Base-by-base conservation (phyloP, 2,797 vertebrate species). In the Poeciliopsis infans region DNA sequence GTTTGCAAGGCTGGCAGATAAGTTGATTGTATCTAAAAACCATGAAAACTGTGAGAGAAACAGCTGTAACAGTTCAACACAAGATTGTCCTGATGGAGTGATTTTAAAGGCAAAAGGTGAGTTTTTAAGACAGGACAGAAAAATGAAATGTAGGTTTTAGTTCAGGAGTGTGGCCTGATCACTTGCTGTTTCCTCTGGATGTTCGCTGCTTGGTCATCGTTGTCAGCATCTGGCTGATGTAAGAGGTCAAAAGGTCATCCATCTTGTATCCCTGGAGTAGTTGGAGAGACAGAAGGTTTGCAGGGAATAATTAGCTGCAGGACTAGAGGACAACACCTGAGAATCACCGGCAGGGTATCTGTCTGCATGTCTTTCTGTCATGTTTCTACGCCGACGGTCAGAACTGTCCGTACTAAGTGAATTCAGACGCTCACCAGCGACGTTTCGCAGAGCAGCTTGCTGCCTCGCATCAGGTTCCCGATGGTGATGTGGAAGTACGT, bases 201-300 rank as follows among this genome's bases (percentile, higher is more conserved):
- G 92, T 95, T 76, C 97, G 93, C 93, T 98, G 98, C 88, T 97
- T 98, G 92, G 96, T 99, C 98, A 99, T 99, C 41, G 97, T 97
- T 0, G 98, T 98, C 85, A 99, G 89, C 98, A 99, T 99, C 96
- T 99, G 98, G 93, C 98, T 99, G 92, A 99, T 99, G 93, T 99
- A 99, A 0, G 98, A 99, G 20, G 98, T 99, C 94, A 99, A 87
- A 75, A 99, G 97, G 91, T 99, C 98, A 25, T 99, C 98, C 98
- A 99, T 99, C 93, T 99, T 99, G 95, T 99, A 99, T 76, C 98
- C 98, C 98, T 99, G 94, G 59, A 51, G 43, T 61, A 64, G 25
- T n/a, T 1, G 33, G 11, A 76, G 28, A 49, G 11, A 76, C 57
- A 43, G 0, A 10, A 70, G 16, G 68, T 68, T 68, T n/a, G 36